Base-by-base conservation (phyloP, 2,888 invertebrate genomes). In the Endomychus coccineus region DNA sequence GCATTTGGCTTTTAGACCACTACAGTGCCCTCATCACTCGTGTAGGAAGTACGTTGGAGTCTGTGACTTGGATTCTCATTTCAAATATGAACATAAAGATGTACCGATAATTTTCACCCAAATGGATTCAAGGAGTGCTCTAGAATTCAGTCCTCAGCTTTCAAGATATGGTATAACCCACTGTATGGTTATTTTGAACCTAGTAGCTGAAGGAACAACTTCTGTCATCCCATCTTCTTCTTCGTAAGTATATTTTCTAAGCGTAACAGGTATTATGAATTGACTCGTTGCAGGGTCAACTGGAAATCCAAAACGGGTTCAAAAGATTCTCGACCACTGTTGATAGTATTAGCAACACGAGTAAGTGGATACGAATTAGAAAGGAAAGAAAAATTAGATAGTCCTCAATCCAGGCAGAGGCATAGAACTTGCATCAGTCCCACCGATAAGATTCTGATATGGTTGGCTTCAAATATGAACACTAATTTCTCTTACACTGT, bases 41-140 rank as follows among this genome's bases (percentile, higher is more conserved):
- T 76, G 75, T 45, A 61, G 64, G 3, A 70, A 70, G 42, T 71
- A 68, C 36, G 67, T 75, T 4, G 72, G 74, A 0, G 62, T 70
- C 30, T 68, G 71, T 16, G 69, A 73, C 1, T 53, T 75, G 3
- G 64, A 69, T 11, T 63, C 68, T 28, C 75, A 76, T 51, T 75
- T 75, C 42, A 59, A 69, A 37, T 73, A 73, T 47, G 75, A 76
- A 47, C 75, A 75, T 42, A 58, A 56, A 34, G 52, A 54, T 38
- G 52, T 62, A 2, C 53, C 58, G 1, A 48, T 51, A 11, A 47
- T 59, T 10, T 39, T 48, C 4, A 56, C 58, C 2, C 42, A 50
- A 25, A 45, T 58, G 31, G 57, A 59, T 37, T 46, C 54, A 9
- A 49, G 59, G 42, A 59, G 56, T 39, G 52, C 56, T 3, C 39